These are phyloP conservation scores for Tautogolabrus adspersus DNA, from an alignment of 2,113 vertebrate genomes.

Conservation along the genomic window DNA sequence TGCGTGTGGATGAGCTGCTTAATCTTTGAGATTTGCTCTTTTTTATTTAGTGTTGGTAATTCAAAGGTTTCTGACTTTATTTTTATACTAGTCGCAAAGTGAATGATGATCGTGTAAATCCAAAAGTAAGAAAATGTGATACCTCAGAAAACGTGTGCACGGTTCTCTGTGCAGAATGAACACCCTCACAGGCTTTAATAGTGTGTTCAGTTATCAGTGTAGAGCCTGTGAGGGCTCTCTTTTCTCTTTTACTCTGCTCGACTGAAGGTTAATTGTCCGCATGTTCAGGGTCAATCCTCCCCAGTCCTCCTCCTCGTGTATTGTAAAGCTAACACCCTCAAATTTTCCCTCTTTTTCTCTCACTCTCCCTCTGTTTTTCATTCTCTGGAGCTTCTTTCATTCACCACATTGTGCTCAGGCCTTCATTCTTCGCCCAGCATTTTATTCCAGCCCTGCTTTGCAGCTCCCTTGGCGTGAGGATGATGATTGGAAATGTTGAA, in stretches of 20 bases:
- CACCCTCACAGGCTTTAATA: not conserved
- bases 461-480: not conserved
- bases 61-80: too few species aligned
- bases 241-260: conserved; percentile 13
- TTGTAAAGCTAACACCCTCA: conserved; percentile 20
- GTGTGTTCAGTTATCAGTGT: conserved; percentile 10
- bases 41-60: too few species aligned
- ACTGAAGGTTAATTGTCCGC: conserved; percentile 46
- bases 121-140: not conserved
- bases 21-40: too few species aligned
- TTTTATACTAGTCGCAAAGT: not conserved
- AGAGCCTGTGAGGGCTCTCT: not conserved
- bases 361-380: conserved; percentile 5
- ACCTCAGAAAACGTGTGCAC: not conserved
- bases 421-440: conserved; percentile 22
- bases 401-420: conserved; percentile 24
- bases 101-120: not conserved
- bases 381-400: conserved; percentile 33
- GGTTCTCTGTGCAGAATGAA: conserved; percentile 6
- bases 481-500: conserved; percentile 44
- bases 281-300: conserved; percentile 45
- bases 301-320: conserved; percentile 27
- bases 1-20: too few species aligned
- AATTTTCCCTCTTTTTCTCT: not conserved
- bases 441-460: conserved; percentile 7